These are phyloP conservation scores for Therioaphis trifolii DNA, from an alignment of 2,888 invertebrate species.

Conservation along the genomic window DNA sequence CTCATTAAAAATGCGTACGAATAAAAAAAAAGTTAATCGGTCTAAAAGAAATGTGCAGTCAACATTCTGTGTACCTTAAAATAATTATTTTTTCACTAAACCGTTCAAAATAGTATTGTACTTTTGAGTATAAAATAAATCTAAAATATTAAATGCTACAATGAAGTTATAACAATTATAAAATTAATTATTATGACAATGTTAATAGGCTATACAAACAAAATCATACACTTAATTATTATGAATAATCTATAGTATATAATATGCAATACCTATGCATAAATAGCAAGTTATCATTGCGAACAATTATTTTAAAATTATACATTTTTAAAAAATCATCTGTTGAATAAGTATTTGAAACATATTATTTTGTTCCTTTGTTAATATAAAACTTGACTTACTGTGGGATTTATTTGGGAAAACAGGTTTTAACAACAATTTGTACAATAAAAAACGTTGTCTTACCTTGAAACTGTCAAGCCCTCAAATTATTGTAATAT, in stretches of 20 bases:
- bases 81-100: not conserved
- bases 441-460: slow-evolving; percentile 58
- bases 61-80: not conserved
- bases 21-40: not conserved
- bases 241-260: not conserved
- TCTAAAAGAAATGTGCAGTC: not conserved
- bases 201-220: too few relatives aligned
- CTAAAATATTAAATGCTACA: not conserved
- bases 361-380: slow-evolving; percentile 50
- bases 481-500: slow-evolving; percentile 56
- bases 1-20: not conserved
- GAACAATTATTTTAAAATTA: slow-evolving; percentile 26
- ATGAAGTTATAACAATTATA: too few relatives aligned
- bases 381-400: slow-evolving; percentile 58
- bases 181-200: too few relatives aligned
- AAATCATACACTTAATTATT: too few relatives aligned
- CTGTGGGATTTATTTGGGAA: slow-evolving; percentile 59
- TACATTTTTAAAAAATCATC: slow-evolving; percentile 28
- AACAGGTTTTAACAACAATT: slow-evolving; percentile 60
- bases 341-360: slow-evolving; percentile 20
- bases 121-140: not conserved
- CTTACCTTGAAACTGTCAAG: slow-evolving; percentile 60
- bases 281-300: not conserved
- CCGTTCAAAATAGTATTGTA: not conserved
- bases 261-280: too few relatives aligned